Evolutionary conservation across 2,113 vertebrate genomes (phyloP).

Genomic region (Sylvia atricapilla): DNA sequence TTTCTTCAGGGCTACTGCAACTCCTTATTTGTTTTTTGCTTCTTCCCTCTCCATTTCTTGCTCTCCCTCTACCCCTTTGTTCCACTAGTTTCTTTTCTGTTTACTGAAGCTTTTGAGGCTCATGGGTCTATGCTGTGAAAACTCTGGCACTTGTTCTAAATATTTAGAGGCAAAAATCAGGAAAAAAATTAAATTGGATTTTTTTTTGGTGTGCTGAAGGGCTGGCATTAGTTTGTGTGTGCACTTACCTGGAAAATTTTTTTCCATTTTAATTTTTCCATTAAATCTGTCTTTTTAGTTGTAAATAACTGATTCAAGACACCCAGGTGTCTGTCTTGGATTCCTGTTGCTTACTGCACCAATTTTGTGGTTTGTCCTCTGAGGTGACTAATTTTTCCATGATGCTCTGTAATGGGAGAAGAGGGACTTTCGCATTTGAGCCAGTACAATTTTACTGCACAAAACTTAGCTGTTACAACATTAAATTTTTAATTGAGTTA

Average conservation of each 20-base stretch:
- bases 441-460: not conserved
- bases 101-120: not conserved
- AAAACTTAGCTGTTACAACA: not conserved
- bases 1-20: not conserved
- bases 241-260: not conserved
- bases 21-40: not conserved
- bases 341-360: not conserved
- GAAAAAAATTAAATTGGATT: not conserved
- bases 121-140: not conserved
- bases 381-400: not conserved
- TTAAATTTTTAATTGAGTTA: not conserved
- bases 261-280: not conserved
- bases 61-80: not conserved
- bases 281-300: not conserved
- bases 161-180: not conserved
- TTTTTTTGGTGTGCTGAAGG: not conserved
- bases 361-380: not conserved
- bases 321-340: not conserved
- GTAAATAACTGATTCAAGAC: not conserved
- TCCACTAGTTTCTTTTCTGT: not conserved
- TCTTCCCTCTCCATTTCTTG: not conserved
- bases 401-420: not conserved
- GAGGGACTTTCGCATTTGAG: not conserved
- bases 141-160: not conserved
- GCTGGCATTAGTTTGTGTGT: not conserved